A percentile compares a stretch with the other conserved stretches of the same genome.
Conservation (phyloP, 2,113 vertebrate species). For the Canis aureus region DNA sequence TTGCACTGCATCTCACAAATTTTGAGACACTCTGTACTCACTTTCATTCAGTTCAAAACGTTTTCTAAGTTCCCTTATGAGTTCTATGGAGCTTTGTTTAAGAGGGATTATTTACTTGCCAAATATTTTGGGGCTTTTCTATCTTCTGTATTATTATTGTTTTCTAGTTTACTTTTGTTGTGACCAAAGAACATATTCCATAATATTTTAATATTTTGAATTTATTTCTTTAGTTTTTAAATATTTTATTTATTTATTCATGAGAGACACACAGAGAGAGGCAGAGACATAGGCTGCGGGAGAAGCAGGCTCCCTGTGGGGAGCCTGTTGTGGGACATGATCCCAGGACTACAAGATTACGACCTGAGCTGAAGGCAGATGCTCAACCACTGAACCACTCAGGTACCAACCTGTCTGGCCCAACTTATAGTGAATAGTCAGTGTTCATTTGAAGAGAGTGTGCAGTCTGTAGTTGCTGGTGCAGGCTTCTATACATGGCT, state of each 20-base stretch:
- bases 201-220: neutral
- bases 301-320: too few relatives aligned
- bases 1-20: neutral
- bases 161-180: constrained; percentile 38
- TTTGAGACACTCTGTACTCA: neutral
- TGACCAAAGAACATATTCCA: neutral
- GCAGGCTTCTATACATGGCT: too few relatives aligned
- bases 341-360: too few relatives aligned
- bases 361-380: too few relatives aligned
- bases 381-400: too few relatives aligned
- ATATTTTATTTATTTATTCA: too few relatives aligned
- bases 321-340: too few relatives aligned
- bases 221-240: neutral
- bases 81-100: neutral
- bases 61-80: neutral
- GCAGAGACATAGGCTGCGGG: too few relatives aligned
- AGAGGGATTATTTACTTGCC: neutral
- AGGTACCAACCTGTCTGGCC: neutral
- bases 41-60: neutral
- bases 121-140: neutral
- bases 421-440: neutral
- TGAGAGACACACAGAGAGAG: too few relatives aligned
- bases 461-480: neutral
- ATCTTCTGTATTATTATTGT: neutral
- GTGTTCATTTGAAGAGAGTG: neutral